Percentiles rank a stretch among this genome's conserved stretches.
Conservation (phyloP, 1,140 invertebrate genomes). For the Atta colombica region DNA sequence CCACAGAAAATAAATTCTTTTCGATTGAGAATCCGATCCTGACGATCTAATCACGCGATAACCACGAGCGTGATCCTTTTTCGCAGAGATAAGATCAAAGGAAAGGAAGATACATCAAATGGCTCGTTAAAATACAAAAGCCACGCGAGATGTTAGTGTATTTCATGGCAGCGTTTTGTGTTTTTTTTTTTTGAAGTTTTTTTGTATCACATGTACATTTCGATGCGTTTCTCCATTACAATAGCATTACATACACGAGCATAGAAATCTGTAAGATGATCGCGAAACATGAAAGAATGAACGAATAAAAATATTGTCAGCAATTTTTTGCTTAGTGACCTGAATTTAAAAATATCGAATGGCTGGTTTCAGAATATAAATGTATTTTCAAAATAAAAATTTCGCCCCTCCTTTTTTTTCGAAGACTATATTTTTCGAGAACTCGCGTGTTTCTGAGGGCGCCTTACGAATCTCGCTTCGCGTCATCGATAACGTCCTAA, state of each 20-base stretch:
- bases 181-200: background rate
- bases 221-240: background rate
- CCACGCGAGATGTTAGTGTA: slow-evolving; percentile 26
- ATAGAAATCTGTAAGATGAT: background rate
- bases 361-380: background rate
- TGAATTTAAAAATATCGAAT: background rate
- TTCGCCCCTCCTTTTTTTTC: background rate
- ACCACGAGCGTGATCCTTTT: slow-evolving; percentile 56
- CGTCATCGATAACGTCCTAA: slow-evolving; percentile 73
- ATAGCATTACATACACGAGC: background rate
- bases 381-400: background rate
- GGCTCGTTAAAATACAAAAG: slow-evolving; percentile 50
- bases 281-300: background rate
- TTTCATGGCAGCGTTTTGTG: background rate
- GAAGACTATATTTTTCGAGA: slow-evolving; percentile 31
- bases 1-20: slow-evolving; percentile 59
- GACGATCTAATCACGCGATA: slow-evolving; percentile 59
- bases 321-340: background rate
- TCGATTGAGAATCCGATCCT: slow-evolving; percentile 27
- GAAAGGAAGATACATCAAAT: slow-evolving; percentile 43
- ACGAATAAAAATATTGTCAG: background rate
- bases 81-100: slow-evolving; percentile 46
- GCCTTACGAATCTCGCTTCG: slow-evolving; percentile 30
- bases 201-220: background rate
- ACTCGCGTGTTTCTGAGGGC: slow-evolving; percentile 13